Percentiles rank a stretch among this genome's conserved stretches.
phyloP scores from a whole-genome alignment of 2,888 invertebrate species.

The Dascillus cervinus region DNA sequence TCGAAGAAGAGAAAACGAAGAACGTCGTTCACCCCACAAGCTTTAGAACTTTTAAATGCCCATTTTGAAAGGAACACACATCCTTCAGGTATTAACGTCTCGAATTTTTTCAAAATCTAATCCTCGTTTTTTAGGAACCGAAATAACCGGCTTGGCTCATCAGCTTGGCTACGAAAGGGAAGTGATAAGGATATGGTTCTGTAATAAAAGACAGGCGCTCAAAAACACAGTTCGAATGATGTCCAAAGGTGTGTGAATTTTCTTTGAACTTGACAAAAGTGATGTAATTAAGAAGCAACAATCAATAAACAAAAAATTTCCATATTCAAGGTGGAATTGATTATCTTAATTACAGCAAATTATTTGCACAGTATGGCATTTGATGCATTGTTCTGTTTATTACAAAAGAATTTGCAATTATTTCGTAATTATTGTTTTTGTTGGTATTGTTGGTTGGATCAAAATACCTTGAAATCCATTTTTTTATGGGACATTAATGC shows the following conservation, averaged over 20 bases:
- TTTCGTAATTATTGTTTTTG: too few relatives aligned
- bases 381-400: too few relatives aligned
- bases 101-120: neutral
- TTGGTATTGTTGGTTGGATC: too few relatives aligned
- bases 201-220: conserved; percentile 95
- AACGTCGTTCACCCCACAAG: conserved; percentile 96
- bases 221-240: conserved; percentile 97
- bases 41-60: conserved; percentile 86
- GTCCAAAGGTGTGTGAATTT: conserved; percentile 67
- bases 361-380: too few relatives aligned
- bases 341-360: conserved; percentile 15
- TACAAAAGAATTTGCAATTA: too few relatives aligned
- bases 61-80: conserved; percentile 96
- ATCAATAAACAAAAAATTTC: too few relatives aligned
- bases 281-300: conserved; percentile 4
- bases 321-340: conserved; percentile 13
- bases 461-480: too few relatives aligned
- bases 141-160: conserved; percentile 92
- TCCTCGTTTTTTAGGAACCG: conserved; percentile 65
- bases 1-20: conserved; percentile 94
- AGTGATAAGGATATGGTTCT: conserved; percentile 98
- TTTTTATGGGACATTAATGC: too few relatives aligned
- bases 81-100: conserved; percentile 76
- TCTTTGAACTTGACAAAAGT: neutral
- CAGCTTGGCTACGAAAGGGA: conserved; percentile 95